Conservation (phyloP, 2,888 invertebrate species). For the Pycnomerus fuliginosus region DNA sequence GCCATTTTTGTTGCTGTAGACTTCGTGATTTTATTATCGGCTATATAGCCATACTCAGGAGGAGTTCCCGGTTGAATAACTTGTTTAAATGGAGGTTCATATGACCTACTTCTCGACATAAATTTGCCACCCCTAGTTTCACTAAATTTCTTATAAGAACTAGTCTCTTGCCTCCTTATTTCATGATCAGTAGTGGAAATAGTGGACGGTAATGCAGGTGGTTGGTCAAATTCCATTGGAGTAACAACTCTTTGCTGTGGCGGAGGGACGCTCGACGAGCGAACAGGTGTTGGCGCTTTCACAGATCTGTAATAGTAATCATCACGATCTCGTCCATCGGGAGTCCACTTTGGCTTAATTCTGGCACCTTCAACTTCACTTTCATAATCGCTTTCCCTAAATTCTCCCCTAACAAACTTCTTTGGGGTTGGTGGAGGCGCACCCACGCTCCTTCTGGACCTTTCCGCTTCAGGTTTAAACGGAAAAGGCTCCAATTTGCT, state of each 20-base stretch:
- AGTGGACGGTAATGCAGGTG: slow-evolving; percentile 52
- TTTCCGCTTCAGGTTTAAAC: slow-evolving; percentile 52
- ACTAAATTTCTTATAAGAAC: slow-evolving; percentile 37
- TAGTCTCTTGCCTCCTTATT: slow-evolving; percentile 26
- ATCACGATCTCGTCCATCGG: slow-evolving; percentile 59
- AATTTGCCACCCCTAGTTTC: slow-evolving; percentile 41
- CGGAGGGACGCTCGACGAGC: slow-evolving; percentile 58
- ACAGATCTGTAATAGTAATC: slow-evolving; percentile 63
- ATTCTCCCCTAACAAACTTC: slow-evolving; percentile 66
- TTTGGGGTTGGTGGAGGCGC: slow-evolving; percentile 61
- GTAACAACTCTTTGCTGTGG: slow-evolving; percentile 55
- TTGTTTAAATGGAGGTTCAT: slow-evolving; percentile 38
- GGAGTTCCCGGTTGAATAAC: slow-evolving; percentile 59
- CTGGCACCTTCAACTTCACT: slow-evolving; percentile 63
- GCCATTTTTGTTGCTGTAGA: slow-evolving; percentile 56
- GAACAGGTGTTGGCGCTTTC: slow-evolving; percentile 56
- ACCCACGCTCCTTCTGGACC: slow-evolving; percentile 46
- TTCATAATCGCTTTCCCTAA: slow-evolving; percentile 69
- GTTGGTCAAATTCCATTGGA: slow-evolving; percentile 64
- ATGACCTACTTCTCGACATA: slow-evolving; percentile 37
- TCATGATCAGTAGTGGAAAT: slow-evolving; percentile 34
- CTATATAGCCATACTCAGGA: slow-evolving; percentile 60
- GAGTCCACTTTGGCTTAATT: slow-evolving; percentile 66
- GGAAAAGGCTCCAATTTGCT: slow-evolving; percentile 54
- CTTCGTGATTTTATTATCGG: slow-evolving; percentile 48